phyloP scores from a whole-genome alignment of 2,113 vertebrate species.

The Periophthalmus modestus region DNA sequence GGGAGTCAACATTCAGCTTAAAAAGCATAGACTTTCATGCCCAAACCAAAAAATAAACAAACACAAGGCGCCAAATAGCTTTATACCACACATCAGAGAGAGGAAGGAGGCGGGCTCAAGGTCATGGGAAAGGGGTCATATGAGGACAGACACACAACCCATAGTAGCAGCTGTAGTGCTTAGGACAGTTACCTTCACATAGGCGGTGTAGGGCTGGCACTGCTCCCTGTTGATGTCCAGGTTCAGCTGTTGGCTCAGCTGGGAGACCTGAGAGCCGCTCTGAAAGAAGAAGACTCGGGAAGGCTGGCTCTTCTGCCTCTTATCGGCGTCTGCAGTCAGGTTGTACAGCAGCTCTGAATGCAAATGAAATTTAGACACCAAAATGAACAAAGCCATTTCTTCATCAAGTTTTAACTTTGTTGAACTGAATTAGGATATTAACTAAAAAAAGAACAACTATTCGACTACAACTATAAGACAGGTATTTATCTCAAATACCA shows the following conservation, averaged over 20 bases:
- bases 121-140: constrained; percentile 58
- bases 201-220: constrained; percentile 84
- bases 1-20: constrained; percentile 31
- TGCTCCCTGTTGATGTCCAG: constrained; percentile 81
- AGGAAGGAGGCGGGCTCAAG: constrained; percentile 13
- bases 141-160: constrained; percentile 35
- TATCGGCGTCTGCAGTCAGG: constrained; percentile 89
- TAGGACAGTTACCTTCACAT: constrained; percentile 86
- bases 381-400: not conserved
- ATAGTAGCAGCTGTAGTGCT: not conserved
- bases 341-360: constrained; percentile 87
- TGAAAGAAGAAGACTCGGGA: constrained; percentile 86
- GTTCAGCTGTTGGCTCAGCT: constrained; percentile 80
- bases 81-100: constrained; percentile 36
- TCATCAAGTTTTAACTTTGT: not conserved
- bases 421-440: not conserved
- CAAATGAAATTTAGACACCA: constrained; percentile 8
- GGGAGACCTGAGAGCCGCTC: constrained; percentile 82
- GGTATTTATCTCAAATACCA: not conserved
- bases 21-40: constrained; percentile 16
- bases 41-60: constrained; percentile 20
- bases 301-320: constrained; percentile 85
- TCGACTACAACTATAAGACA: not conserved
- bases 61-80: constrained; percentile 41
- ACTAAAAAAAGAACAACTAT: not conserved